A percentile compares a stretch with the other conserved stretches of the same genome.
Evolutionary conservation across 2,113 vertebrate species (phyloP).

Genomic region (Atractosteus spatula): DNA sequence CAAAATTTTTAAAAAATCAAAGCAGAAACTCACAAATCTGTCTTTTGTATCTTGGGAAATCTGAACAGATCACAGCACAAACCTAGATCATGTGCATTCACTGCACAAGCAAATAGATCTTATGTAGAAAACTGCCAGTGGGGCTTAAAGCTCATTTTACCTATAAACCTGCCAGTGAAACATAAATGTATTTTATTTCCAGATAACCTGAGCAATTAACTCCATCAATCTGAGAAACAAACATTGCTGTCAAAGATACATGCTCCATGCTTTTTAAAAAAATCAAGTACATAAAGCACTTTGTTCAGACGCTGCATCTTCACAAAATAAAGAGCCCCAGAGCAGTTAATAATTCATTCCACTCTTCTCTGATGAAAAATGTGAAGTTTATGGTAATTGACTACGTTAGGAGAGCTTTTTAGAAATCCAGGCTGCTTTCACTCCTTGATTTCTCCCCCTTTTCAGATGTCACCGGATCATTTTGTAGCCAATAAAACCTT

Average conservation of each 20-base stretch:
- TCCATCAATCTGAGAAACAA: background rate
- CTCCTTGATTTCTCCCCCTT: background rate
- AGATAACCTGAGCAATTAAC: no score
- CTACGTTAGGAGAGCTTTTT: background rate
- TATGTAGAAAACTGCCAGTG: no score
- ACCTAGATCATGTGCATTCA: no score
- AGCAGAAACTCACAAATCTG: no score
- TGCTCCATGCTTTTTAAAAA: no score
- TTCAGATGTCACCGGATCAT: conserved; percentile 8
- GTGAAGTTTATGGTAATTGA: background rate
- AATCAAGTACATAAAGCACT: background rate
- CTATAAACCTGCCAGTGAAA: no score
- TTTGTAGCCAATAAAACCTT: background rate
- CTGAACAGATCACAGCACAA: no score
- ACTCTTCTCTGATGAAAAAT: background rate
- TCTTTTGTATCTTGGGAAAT: no score
- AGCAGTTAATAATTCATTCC: background rate
- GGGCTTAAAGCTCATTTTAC: no score
- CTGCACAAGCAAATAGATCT: no score
- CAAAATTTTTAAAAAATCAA: no score
- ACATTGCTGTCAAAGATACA: background rate
- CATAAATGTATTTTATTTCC: no score
- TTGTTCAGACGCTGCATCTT: background rate
- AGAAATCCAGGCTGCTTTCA: background rate
- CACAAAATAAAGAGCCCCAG: background rate